Conservation (phyloP, 2,113 vertebrate species). For the Felis catus region DNA sequence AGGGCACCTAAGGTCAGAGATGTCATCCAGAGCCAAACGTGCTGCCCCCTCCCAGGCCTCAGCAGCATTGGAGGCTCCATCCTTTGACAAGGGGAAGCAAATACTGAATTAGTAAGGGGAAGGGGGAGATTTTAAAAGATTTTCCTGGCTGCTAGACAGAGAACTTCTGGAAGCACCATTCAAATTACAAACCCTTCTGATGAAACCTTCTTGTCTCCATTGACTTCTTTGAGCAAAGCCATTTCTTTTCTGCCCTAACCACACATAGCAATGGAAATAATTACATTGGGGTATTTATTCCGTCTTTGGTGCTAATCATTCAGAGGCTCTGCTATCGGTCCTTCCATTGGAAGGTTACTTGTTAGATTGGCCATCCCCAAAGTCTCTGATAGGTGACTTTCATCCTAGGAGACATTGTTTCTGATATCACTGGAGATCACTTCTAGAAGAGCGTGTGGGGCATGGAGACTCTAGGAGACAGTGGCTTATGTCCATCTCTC, state of each 20-base stretch:
- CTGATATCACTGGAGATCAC: not conserved
- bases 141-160: not conserved
- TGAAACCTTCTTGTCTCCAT: not conserved
- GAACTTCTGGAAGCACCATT: not conserved
- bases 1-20: not conserved
- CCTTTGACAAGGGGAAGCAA: accelerated
- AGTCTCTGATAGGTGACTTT: not conserved
- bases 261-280: not conserved
- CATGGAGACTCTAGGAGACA: accelerated
- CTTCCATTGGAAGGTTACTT: not conserved
- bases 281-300: not conserved
- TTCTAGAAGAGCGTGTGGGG: not conserved
- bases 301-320: not conserved
- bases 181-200: not conserved
- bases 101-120: accelerated
- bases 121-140: not conserved
- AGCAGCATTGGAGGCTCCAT: accelerated
- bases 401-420: not conserved
- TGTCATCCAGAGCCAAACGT: accelerated
- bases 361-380: not conserved
- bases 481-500: not conserved
- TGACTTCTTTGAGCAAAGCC: not conserved
- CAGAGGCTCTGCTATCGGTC: not conserved
- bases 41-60: not conserved
- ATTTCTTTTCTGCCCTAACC: not conserved